Evolutionary conservation across 2,888 invertebrate species (phyloP).

Genomic region (Epistrophella euchroma): DNA sequence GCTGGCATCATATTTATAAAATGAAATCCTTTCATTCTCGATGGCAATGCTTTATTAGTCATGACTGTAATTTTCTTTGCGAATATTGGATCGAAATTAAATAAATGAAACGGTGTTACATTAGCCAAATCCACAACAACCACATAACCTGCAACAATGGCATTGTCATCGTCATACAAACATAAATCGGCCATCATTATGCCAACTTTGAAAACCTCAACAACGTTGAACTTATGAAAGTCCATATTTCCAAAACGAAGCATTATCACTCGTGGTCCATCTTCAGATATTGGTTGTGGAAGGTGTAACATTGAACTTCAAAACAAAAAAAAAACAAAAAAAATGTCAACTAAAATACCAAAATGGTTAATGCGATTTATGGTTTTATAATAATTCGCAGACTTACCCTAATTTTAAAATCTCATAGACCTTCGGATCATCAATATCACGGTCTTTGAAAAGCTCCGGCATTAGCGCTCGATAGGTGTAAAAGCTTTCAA

Average conservation of each 20-base stretch:
- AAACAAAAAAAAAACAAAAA: not conserved
- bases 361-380: too few relatives aligned
- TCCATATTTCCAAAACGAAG: constrained; percentile 83
- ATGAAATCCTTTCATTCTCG: constrained; percentile 85
- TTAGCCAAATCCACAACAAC: constrained; percentile 85
- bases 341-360: not conserved
- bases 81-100: constrained; percentile 85
- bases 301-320: constrained; percentile 73
- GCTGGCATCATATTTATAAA: constrained; percentile 85
- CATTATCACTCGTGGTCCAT: constrained; percentile 84
- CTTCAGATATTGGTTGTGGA: constrained; percentile 79
- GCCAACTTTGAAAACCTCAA: constrained; percentile 84
- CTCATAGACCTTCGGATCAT: constrained; percentile 79
- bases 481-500: constrained; percentile 86
- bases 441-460: constrained; percentile 82
- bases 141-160: constrained; percentile 84
- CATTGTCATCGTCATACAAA: constrained; percentile 86
- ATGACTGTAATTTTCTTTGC: constrained; percentile 85
- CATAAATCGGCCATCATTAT: constrained; percentile 86
- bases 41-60: constrained; percentile 85
- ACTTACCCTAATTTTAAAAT: constrained; percentile 80
- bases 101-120: constrained; percentile 84
- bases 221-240: constrained; percentile 82
- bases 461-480: constrained; percentile 85
- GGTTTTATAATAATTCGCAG: too few relatives aligned